Evolutionary conservation across 2,888 invertebrate genomes (phyloP).

Genomic region (Heliconius erato): DNA sequence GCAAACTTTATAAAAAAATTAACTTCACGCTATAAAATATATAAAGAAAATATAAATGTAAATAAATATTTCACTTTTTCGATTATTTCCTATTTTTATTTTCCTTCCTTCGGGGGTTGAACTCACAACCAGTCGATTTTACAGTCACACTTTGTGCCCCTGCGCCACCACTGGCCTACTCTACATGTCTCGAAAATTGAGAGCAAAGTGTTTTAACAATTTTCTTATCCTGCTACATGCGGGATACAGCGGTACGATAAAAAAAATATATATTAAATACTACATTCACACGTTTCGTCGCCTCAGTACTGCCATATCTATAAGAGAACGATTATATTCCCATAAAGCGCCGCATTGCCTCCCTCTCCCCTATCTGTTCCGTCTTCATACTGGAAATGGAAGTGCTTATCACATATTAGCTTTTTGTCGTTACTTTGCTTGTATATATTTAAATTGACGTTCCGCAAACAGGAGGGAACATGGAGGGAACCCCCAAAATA

Average conservation of each 20-base stretch:
- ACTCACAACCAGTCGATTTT: no score
- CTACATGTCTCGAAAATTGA: no score
- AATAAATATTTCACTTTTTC: no score
- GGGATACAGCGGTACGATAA: neutral
- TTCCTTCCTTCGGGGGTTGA: no score
- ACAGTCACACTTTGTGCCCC: no score
- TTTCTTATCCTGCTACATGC: accelerated
- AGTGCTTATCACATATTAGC: neutral
- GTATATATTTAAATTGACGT: neutral
- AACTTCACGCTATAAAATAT: no score
- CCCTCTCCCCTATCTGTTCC: conserved; percentile 29
- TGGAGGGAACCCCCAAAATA: no score
- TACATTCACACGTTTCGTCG: neutral
- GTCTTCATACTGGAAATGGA: neutral
- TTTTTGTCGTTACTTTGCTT: neutral
- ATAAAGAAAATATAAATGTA: no score
- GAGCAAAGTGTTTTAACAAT: neutral
- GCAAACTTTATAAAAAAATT: no score
- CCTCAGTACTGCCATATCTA: neutral
- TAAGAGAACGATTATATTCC: conserved; percentile 34
- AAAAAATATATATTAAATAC: neutral
- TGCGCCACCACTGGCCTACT: no score
- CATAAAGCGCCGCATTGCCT: conserved; percentile 29
- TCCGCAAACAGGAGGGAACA: no score
- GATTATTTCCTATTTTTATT: no score